A percentile compares a stretch with the other conserved stretches of the same genome.
Conservation (phyloP, 2,113 vertebrate species). For the Tenebrosternarchus preto region DNA sequence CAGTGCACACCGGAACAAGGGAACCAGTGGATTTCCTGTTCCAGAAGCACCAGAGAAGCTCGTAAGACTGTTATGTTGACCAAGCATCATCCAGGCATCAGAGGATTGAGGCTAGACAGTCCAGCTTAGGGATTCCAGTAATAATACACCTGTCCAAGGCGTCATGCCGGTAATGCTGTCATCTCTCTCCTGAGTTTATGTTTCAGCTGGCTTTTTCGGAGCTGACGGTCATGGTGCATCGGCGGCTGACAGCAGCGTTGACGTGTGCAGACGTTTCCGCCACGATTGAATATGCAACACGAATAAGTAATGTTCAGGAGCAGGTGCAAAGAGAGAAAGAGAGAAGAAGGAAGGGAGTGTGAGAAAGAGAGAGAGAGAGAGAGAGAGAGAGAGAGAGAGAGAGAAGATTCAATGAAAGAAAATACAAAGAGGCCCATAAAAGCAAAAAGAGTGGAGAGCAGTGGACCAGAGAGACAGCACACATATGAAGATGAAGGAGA, state of each 20-base stretch:
- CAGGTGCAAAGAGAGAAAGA: constrained; percentile 31
- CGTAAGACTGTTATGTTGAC: neutral
- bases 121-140: constrained; percentile 33
- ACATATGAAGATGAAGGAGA: neutral
- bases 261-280: constrained; percentile 48
- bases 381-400: constrained; percentile 9
- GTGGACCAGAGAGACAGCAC: constrained; percentile 2
- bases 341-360: neutral
- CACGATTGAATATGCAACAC: constrained; percentile 40
- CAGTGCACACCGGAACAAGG: constrained; percentile 1
- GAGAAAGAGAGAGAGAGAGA: constrained; percentile 4
- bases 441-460: constrained; percentile 48
- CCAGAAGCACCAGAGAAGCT: neutral
- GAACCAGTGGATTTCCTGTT: neutral
- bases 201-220: constrained; percentile 12
- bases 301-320: constrained; percentile 45
- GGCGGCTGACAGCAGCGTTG: constrained; percentile 33
- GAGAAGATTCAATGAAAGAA: too few relatives aligned
- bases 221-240: constrained; percentile 19
- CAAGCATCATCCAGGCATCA: neutral
- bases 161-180: constrained; percentile 14
- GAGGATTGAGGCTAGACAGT: constrained; percentile 11
- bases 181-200: constrained; percentile 25
- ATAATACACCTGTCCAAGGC: constrained; percentile 34
- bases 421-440: constrained; percentile 59